phyloP scores from a whole-genome alignment of 2,113 vertebrate genomes.

The Gobiocypris rarus region DNA sequence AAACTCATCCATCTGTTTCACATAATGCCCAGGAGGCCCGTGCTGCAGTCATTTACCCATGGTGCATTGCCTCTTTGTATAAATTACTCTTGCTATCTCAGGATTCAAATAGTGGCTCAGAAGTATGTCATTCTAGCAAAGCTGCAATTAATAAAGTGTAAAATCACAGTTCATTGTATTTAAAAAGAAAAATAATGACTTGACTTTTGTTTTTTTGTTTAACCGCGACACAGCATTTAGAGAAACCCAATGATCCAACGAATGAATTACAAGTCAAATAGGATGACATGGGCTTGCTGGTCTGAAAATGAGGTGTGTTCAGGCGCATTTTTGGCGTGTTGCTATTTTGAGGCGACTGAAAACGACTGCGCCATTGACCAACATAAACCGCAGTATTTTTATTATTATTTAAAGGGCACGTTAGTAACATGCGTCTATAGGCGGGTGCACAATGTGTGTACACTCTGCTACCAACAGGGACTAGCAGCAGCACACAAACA shows the following conservation, averaged over 20 bases:
- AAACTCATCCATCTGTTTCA: constrained; percentile 71
- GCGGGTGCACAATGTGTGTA: too few relatives aligned
- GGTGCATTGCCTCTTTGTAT: constrained; percentile 5
- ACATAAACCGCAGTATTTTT: too few relatives aligned
- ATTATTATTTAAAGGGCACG: too few relatives aligned
- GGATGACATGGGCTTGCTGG: too few relatives aligned
- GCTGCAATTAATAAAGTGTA: constrained; percentile 1
- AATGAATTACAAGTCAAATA: not conserved
- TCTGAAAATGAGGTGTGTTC: too few relatives aligned
- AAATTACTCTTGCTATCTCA: constrained; percentile 21
- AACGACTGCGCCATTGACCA: too few relatives aligned
- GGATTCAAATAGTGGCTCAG: not conserved
- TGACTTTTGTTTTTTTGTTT: too few relatives aligned
- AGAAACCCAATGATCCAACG: constrained; percentile 37
- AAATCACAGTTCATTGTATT: not conserved
- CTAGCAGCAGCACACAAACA: too few relatives aligned
- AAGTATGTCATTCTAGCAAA: constrained; percentile 15
- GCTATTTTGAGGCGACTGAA: too few relatives aligned
- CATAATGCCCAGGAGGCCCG: constrained; percentile 52
- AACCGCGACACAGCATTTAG: constrained; percentile 16
- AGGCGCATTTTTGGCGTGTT: too few relatives aligned
- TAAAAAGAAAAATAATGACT: not conserved
- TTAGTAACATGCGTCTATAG: too few relatives aligned
- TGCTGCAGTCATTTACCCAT: constrained; percentile 54
- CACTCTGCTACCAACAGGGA: too few relatives aligned